Base-by-base conservation (phyloP, 2,888 invertebrate genomes). In the Drosophila quinaria region DNA sequence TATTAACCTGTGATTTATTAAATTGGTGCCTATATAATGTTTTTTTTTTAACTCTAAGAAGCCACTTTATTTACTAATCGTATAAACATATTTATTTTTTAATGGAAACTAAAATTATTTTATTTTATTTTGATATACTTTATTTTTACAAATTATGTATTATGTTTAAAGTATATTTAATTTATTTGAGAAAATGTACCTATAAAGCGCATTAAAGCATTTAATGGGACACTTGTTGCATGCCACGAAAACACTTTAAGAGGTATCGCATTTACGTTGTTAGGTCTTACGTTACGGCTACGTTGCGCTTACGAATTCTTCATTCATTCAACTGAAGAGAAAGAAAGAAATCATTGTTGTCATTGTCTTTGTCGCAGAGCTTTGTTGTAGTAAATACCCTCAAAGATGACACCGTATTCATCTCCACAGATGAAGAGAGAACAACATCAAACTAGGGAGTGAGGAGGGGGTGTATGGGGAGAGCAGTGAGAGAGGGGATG, bases 331-430 rank as follows among this genome's bases (percentile, higher is more conserved):
- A 47, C 52, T 55, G 29, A 10, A 4, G 37, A 46, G 22, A 44
- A 50, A 49, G 67, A 54, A 63, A 49, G 69, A 54, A 63, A 59
- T 61, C 75, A 63, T 78, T 69, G 77, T 70, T 63, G 68, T 76
- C 54, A 44, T 37, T 64, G 51, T 49, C 62, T 76, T 86, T 82
- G 80, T 82, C 80, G 75, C 75, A 55, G 39, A 62, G 58, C 46
- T 58, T 58, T 65, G 47, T 78, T 67, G 52, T 67, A 63, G 63
- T 73, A 82, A 82, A 82, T 80, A 73, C 70, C 80, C 78, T 69
- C 78, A 73, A 59, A 71, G 76, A 76, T 80, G 86, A 66, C 75
- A 82, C 50, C 70, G 65, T 82, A 84, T 81, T 81, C 78, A 81
- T 81, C 77, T 77, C 22, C 46, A 63, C 46, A 80, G 77, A 46